Conservation (phyloP, 2,888 invertebrate genomes). For the Parnassius glacialis region DNA sequence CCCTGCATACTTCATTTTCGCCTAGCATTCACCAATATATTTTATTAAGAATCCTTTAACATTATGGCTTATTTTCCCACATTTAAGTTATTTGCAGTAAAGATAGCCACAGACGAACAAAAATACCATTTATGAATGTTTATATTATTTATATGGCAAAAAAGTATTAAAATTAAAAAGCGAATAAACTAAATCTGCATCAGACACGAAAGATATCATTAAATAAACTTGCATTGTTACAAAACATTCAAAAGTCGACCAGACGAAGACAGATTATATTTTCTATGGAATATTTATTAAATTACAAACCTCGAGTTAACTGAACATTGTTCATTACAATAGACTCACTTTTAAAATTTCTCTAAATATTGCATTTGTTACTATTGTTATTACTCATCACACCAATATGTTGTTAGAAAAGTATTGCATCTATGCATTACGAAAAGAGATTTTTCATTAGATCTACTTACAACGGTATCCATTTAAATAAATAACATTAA, state of each 20-base stretch:
- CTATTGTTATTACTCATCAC: conserved; percentile 74
- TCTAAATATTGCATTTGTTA: conserved; percentile 71
- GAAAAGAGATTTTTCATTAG: conserved; percentile 66
- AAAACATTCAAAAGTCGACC: conserved; percentile 56
- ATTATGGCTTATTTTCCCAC: conserved; percentile 5
- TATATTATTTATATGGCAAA: conserved; percentile 23
- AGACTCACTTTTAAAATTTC: conserved; percentile 56
- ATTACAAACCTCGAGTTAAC: conserved; percentile 43
- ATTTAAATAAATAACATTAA: conserved; percentile 58
- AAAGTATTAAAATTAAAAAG: conserved; percentile 32
- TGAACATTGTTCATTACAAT: conserved; percentile 50
- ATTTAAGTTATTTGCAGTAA: conserved; percentile 8
- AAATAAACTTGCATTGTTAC: conserved; percentile 68
- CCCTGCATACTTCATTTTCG: conserved; percentile 2
- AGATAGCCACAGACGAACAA: conserved; percentile 10
- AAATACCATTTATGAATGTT: conserved; percentile 26
- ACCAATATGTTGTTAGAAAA: conserved; percentile 77
- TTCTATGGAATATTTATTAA: conserved; percentile 60
- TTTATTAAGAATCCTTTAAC: conserved; percentile 1
- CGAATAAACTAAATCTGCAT: conserved; percentile 68
- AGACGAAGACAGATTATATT: conserved; percentile 56
- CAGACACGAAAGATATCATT: conserved; percentile 57
- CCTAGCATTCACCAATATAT: not conserved
- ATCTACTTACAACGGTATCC: conserved; percentile 63
- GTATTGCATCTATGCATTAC: conserved; percentile 73